Conservation (phyloP, 2,113 vertebrate genomes). For the Gymnorhina tibicen region DNA sequence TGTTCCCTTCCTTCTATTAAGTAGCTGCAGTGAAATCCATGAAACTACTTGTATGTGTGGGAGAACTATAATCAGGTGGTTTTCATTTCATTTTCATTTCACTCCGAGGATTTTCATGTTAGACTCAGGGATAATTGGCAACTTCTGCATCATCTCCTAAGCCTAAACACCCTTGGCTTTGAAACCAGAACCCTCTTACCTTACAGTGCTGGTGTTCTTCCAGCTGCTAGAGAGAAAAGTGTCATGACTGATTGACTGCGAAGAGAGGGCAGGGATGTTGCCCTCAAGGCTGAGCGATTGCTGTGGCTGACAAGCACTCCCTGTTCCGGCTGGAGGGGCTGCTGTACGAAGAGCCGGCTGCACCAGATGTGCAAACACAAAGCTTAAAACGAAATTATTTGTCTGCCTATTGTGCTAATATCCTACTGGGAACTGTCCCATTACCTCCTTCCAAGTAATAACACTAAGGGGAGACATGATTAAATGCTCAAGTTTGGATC, state of each 20-base stretch:
- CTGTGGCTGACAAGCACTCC: not conserved
- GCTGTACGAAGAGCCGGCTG: not conserved
- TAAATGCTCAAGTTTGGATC: not conserved
- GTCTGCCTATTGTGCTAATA: not conserved
- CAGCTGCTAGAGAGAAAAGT: not conserved
- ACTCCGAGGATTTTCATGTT: not conserved
- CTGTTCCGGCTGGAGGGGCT: not conserved
- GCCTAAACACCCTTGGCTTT: not conserved
- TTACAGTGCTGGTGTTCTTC: not conserved
- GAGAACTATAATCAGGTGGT: not conserved
- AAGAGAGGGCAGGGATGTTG: not conserved
- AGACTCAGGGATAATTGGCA: conserved; percentile 33
- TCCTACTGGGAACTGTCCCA: not conserved
- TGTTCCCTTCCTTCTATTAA: not conserved
- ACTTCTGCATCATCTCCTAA: not conserved
- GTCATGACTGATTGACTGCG: not conserved
- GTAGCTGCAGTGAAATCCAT: not conserved
- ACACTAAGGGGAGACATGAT: not conserved
- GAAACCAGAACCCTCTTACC: not conserved
- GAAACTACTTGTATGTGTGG: not conserved
- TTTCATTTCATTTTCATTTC: not conserved
- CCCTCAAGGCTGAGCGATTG: not conserved
- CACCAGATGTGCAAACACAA: not conserved
- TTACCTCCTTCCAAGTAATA: not conserved
- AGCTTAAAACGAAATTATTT: not conserved